Evolutionary conservation across 2,888 invertebrate species (phyloP), one percentile per base, ranked within the genome.

Genomic region (Cephus pygmeus): DNA sequence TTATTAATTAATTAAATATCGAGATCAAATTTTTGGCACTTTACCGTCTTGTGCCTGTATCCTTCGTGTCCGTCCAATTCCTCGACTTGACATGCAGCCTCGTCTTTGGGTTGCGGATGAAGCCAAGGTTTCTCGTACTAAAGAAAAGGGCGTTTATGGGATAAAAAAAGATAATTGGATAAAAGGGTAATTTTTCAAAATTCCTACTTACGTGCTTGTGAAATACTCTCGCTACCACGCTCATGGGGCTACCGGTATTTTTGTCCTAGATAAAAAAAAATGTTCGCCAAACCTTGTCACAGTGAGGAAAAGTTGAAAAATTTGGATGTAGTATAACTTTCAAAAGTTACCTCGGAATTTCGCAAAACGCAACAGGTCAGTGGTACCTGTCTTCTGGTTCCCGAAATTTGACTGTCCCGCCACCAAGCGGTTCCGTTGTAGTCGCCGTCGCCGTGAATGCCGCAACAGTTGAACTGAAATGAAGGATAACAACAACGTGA

Each of bases 381-480:
- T 56, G 91, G 91, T 69, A 91, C 91, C 79, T 89, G 88, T 79
- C 86, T 85, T 77, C 83, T 87, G 78, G 78, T 84, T 3, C 90
- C 90, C 23, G 88, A 88, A 79, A 87, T 83, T 79, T 88, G 88
- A 71, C 86, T 89, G 76, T 90, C 89, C 79, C 91, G 90, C 88
- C 90, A 91, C 92, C 92, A 92, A 69, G 88, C 89, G 31, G 92
- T 92, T 69, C 90, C 88, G 79, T 90, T 90, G 82, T 92, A 92
- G 85, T 92, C 92, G 12, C 76, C 82, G 79, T 91, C 90, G 31
- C 88, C 90, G 78, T 88, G 85, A 81, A 92, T 91, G 68, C 92
- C 92, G 81, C 92, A 92, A 83, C 92, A 92, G 83, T 92, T 91
- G 82, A 91, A 91, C 91, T 91, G 85, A 30, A 87, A 90, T 11